Conservation (phyloP, 2,888 invertebrate genomes). For the Opisthograptis luteolata region DNA sequence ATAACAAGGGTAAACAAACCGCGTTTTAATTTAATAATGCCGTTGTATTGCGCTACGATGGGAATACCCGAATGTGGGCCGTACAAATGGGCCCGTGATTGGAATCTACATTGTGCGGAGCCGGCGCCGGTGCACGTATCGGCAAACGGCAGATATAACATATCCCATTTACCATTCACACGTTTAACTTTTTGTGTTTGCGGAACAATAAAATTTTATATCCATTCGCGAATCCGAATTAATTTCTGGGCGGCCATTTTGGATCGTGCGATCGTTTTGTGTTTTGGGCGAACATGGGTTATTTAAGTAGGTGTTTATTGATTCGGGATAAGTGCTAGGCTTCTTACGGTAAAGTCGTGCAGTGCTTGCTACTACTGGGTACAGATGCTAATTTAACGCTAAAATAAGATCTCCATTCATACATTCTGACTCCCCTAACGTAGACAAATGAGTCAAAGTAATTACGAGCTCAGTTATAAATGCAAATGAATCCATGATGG, state of each 20-base stretch:
- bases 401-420: slow-evolving; percentile 68
- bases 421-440: slow-evolving; percentile 10
- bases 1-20: slow-evolving; percentile 27
- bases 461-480: slow-evolving; percentile 19
- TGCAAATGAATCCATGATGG: slow-evolving; percentile 27
- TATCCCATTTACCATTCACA: slow-evolving; percentile 44
- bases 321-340: slow-evolving; percentile 16
- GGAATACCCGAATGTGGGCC: slow-evolving; percentile 11
- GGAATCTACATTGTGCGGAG: slow-evolving; percentile 53
- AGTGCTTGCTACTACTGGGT: slow-evolving; percentile 39
- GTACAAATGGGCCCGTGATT: slow-evolving; percentile 46
- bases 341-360: slow-evolving; percentile 44
- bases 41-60: slow-evolving; percentile 18
- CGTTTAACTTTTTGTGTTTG: slow-evolving; percentile 29
- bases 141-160: slow-evolving; percentile 45
- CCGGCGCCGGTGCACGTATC: slow-evolving; percentile 44
- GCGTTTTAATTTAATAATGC: slow-evolving; percentile 31
- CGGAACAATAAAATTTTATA: slow-evolving; percentile 32
- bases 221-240: slow-evolving; percentile 20
- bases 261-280: too few relatives aligned
- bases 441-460: slow-evolving; percentile 20
- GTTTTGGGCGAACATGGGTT: too few relatives aligned
- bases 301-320: slow-evolving; percentile 5
- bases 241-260: slow-evolving; percentile 24
- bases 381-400: slow-evolving; percentile 43